Conservation (phyloP, 2,113 vertebrate species). For the Aspiorhynchus laticeps region DNA sequence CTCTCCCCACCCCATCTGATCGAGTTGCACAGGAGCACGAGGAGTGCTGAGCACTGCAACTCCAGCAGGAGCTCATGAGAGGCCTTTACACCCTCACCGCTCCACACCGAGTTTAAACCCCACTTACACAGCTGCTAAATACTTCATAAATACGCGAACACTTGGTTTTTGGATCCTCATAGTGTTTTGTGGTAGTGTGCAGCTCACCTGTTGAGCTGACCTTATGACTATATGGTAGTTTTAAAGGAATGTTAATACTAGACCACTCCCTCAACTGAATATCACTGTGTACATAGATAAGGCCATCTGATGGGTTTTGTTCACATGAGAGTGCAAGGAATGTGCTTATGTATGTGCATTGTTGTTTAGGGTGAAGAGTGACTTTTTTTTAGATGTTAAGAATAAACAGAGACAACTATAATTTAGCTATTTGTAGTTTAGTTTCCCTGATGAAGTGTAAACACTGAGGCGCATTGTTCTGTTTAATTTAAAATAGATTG, state of each 20-base stretch:
- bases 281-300: background rate
- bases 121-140: background rate
- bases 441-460: background rate
- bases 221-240: background rate
- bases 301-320: background rate
- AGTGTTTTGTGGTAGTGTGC: background rate
- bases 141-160: background rate
- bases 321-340: background rate
- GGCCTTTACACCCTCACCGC: conserved; percentile 16
- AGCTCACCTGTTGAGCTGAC: background rate
- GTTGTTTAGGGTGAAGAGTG: background rate
- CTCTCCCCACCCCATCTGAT: conserved; percentile 50
- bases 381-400: no score
- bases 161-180: background rate
- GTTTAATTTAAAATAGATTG: background rate
- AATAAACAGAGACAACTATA: background rate
- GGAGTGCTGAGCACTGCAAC: conserved; percentile 63
- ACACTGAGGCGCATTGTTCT: background rate
- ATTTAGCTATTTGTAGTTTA: background rate
- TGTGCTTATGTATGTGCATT: background rate
- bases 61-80: conserved; percentile 22
- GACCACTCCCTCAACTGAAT: conserved; percentile 7
- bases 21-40: conserved; percentile 61
- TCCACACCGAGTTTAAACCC: background rate
- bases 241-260: background rate